Conservation (phyloP, 2,113 vertebrate genomes). For the Odocoileus hemionus region DNA sequence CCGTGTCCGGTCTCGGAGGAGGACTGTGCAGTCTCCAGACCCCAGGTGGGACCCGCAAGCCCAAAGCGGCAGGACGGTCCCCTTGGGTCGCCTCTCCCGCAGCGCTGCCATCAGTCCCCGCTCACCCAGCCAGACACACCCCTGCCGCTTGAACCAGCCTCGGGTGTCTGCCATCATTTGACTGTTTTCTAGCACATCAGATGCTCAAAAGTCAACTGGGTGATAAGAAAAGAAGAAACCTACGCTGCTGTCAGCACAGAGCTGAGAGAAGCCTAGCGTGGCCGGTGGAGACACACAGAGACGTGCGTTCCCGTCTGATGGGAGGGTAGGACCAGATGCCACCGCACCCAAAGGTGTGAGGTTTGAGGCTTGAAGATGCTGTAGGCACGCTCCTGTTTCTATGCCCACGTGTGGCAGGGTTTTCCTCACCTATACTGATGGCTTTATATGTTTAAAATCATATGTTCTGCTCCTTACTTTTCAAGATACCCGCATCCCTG, state of each 20-base stretch:
- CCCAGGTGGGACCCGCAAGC: not conserved
- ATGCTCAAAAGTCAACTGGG: fast-evolving
- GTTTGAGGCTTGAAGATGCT: not conserved
- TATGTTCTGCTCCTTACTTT: too few relatives aligned
- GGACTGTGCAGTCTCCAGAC: fast-evolving
- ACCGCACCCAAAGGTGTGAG: fast-evolving
- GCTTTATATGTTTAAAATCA: too few relatives aligned
- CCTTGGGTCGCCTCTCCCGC: not conserved
- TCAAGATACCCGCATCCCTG: too few relatives aligned
- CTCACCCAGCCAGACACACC: fast-evolving
- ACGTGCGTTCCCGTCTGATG: fast-evolving
- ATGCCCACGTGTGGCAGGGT: fast-evolving
- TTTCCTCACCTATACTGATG: too few relatives aligned
- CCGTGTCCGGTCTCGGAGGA: too few relatives aligned
- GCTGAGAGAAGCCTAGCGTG: not conserved
- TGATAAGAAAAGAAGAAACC: not conserved
- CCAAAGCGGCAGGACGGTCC: fast-evolving
- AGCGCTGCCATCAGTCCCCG: not conserved
- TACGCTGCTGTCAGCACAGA: too few relatives aligned
- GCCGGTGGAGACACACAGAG: fast-evolving
- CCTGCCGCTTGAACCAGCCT: not conserved
- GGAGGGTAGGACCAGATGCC: fast-evolving
- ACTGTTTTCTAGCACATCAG: too few relatives aligned
- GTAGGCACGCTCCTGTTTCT: too few relatives aligned
- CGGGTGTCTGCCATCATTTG: not conserved